Conservation (phyloP, 2,113 vertebrate genomes). For the Porphyrio hochstetteri region DNA sequence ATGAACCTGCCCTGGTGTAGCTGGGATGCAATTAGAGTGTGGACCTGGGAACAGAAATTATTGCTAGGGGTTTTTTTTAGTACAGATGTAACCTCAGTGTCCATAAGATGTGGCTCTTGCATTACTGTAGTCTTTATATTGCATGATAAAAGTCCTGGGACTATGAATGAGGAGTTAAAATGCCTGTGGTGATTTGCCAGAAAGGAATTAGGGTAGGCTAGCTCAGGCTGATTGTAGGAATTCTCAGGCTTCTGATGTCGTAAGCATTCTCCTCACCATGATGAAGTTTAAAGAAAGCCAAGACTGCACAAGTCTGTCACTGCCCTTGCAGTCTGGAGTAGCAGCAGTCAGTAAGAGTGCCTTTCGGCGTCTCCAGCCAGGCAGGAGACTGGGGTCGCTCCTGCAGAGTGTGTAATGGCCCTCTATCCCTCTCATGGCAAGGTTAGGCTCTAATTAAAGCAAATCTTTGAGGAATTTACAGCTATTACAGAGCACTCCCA, state of each 20-base stretch:
- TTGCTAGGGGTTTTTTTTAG: not conserved
- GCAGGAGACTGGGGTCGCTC: not conserved
- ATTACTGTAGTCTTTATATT: not conserved
- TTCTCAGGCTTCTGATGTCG: not conserved
- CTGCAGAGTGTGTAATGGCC: not conserved
- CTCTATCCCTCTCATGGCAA: not conserved
- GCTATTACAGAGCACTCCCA: not conserved
- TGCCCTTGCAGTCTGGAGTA: not conserved
- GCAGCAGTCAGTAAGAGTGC: not conserved
- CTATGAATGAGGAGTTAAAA: not conserved
- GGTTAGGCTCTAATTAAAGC: slow-evolving; percentile 26
- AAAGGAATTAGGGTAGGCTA: not conserved
- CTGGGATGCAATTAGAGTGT: not conserved
- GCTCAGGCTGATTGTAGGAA: not conserved
- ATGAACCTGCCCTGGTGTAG: not conserved
- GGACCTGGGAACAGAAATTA: not conserved
- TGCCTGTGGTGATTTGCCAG: not conserved
- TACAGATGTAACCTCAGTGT: not conserved
- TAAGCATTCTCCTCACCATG: not conserved
- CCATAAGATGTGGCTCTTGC: slow-evolving; percentile 28
- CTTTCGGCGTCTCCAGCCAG: not conserved
- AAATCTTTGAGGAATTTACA: not conserved
- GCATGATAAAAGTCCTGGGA: not conserved
- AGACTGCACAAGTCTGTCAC: not conserved
- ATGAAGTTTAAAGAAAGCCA: not conserved